Evolutionary conservation across 2,888 invertebrate species (phyloP), one percentile per base, ranked within the genome.

Genomic region (Lamellibrachia satsuma): DNA sequence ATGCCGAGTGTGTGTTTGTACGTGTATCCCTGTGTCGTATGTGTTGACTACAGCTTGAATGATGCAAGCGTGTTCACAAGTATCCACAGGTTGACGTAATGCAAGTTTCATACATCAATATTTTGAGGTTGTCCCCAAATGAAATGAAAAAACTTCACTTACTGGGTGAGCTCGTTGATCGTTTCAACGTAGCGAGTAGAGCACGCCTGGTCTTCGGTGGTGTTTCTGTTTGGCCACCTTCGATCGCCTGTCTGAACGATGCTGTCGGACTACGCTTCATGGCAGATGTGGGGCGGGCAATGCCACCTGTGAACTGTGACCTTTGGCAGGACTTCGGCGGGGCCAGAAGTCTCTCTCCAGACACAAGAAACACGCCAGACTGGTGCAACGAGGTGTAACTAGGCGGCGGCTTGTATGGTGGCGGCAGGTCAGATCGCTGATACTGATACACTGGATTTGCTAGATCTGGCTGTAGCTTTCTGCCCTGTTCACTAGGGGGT

Each of bases 381-480:
- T 75, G 15, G 22, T 75, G 75, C 75, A 11, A 75, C 15, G 93
- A 52, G 22, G 90, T 91, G 92, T 94, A 94, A 92, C 93, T 93
- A 4, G 94, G 94, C 9, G 94, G 94, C 6, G 94, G 93, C 9
- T 92, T 90, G 90, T 94, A 94, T 8, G 93, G 93, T 15, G 94
- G 94, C 39, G 94, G 94, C 8, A 91, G 22, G 15, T n/a, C 22
- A 22, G 91, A 22, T 91, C 55, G 91, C 3, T 6, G 75, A 75
- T 75, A 75, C 75, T n/a, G n/a, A 75, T 75, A 75, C 75, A 22
- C 75, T 4, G 75, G 75, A 75, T 75, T 75, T 2, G 75, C 75
- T n/a, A 75, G 75, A 75, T 75, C 75, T 22, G 75, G 75, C 22
- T 75, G 75, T n/a, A 75, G 75, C 22, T 75, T 75, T 22, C 75